Conservation (phyloP, 2,888 invertebrate species). For the Trachelus iudaicus region DNA sequence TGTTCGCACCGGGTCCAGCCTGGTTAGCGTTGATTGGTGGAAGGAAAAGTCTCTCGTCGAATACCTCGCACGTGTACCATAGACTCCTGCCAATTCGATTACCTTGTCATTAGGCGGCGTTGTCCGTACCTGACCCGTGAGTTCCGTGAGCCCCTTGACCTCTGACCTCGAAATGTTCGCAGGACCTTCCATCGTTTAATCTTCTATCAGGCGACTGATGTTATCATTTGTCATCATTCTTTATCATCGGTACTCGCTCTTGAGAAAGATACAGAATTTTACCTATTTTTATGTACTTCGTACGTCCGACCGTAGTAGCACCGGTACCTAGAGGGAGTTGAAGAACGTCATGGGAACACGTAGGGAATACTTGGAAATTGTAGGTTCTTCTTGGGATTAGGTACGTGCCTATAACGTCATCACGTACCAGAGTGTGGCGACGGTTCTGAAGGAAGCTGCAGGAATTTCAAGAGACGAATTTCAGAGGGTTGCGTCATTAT, state of each 20-base stretch:
- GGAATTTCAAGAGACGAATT: neutral
- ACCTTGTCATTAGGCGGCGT: conserved; percentile 19
- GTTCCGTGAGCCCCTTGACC: neutral
- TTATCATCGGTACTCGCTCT: neutral
- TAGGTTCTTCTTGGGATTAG: neutral
- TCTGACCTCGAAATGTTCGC: neutral
- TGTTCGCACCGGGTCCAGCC: conserved; percentile 3
- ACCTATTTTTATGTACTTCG: neutral
- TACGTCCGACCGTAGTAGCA: neutral
- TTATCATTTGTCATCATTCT: neutral
- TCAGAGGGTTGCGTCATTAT: neutral
- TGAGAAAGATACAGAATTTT: neutral
- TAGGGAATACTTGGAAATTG: neutral
- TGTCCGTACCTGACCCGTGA: neutral
- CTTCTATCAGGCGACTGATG: neutral
- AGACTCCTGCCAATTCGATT: conserved; percentile 15
- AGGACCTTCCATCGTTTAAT: neutral
- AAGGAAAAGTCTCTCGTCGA: conserved; percentile 19
- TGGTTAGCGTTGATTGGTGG: conserved; percentile 15
- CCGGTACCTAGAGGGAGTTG: neutral
- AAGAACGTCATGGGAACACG: neutral
- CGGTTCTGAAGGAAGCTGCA: neutral
- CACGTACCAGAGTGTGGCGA: neutral
- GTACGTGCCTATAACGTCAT: neutral
- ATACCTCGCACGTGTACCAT: conserved; percentile 9